Percentiles rank a stretch among this genome's conserved stretches.
Evolutionary conservation across 2,888 invertebrate species (phyloP).

Genomic region (Orthosia gothica): DNA sequence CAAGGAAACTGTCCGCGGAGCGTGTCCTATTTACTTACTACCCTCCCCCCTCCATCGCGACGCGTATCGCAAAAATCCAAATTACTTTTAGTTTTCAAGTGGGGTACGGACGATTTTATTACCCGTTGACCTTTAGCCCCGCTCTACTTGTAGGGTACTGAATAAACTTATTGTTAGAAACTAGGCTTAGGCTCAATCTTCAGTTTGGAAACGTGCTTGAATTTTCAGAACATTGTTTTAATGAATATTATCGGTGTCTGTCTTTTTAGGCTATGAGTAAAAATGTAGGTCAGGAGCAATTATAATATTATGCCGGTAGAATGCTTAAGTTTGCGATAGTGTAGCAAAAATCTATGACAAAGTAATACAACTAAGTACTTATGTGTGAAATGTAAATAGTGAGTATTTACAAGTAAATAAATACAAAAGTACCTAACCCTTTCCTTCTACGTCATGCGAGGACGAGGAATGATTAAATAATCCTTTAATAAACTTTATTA

Average conservation of each 20-base stretch:
- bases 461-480: slow-evolving; percentile 16
- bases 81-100: slow-evolving; percentile 69
- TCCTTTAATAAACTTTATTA: slow-evolving; percentile 18
- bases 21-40: slow-evolving; percentile 58
- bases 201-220: slow-evolving; percentile 52
- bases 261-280: neutral
- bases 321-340: neutral
- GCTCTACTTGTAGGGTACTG: slow-evolving; percentile 52
- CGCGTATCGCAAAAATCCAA: slow-evolving; percentile 66
- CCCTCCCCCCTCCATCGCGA: slow-evolving; percentile 45
- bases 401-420: neutral
- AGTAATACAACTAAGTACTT: neutral
- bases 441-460: slow-evolving; percentile 6
- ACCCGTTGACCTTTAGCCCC: slow-evolving; percentile 61
- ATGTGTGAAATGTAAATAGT: neutral
- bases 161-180: slow-evolving; percentile 65
- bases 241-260: slow-evolving; percentile 21
- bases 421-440: neutral
- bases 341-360: neutral
- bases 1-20: slow-evolving; percentile 47
- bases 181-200: slow-evolving; percentile 54
- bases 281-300: neutral
- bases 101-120: slow-evolving; percentile 57
- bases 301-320: neutral
- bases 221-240: slow-evolving; percentile 43